Base-by-base conservation (phyloP, 2,888 invertebrate genomes). In the Aplocera efformata region DNA sequence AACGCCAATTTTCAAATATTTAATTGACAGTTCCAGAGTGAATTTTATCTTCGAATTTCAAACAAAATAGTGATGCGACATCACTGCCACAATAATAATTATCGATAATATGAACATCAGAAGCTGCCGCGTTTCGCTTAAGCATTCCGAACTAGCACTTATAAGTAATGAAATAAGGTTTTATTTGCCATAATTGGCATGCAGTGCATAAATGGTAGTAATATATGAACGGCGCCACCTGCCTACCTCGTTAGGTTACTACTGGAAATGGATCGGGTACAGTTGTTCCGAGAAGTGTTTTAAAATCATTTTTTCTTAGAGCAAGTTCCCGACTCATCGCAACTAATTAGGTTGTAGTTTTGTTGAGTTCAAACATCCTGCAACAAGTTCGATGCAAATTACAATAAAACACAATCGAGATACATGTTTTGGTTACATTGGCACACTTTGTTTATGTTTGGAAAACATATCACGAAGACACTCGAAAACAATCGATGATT, bases 201-300 rank as follows among this genome's bases (percentile, higher is more conserved):
- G 11, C 20, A 21, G 30, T 25, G 22, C 22, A 31, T 44, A 49
- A 48, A 50, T 48, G 52, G 42, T 47, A 45, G 45, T 53, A 53
- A 52, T 53, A 39, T 42, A 38, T 36, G 43, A 26, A 9, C 34
- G 63, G 65, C 65, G 66, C 69, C 74, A 72, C 68, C 71, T 72
- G 74, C 63, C 57, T 48, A 45, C 56, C 64, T 70, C 59, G 63
- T 73, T 68, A 68, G 46, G 42, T 62, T 50, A 65, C 57, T 64
- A 59, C 60, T 53, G 40, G 57, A 63, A 63, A 66, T 53, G 45
- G 56, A 63, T 57, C 45, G 30, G 9, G 60, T 67, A 61, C 46
- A 33, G 21, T 9, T 31, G 25, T 3, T 1, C n/a, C 43, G 38
- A 45, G 20, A 39, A 42, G 47, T 32, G 32, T 26, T 46, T 29